Evolutionary conservation across 2,797 vertebrate genomes (phyloP), one percentile per base, ranked within the genome.

Genomic region (Pseudotriccus pelzelni): DNA sequence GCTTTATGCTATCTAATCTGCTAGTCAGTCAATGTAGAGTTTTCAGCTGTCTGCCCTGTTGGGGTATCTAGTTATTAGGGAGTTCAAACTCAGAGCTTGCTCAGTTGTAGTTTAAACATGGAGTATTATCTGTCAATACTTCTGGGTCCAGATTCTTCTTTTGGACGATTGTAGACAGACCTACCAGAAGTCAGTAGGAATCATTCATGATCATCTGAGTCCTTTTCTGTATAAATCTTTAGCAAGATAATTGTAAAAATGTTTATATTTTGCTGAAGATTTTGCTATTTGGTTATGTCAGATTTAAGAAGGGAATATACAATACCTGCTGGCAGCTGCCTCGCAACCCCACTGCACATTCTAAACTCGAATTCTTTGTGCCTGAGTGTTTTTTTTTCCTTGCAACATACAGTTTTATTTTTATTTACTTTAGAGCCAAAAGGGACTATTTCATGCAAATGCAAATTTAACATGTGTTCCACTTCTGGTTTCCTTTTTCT

Each of bases 11-110:
- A 92, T 88, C 87, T 96, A 84, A 93, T 95, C 75, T 92, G 78
- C 96, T 98, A 92, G 93, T 95, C 87, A 92, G 94, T 87, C 95
- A 95, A 43, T 95, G 84, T 76, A 88, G 95, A 96, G 94, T 91
- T 95, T 94, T 95, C 87, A 73, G 59, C 88, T 96, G 74, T 94
- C 78, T 84, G 75, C 62, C 36, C 37, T 59, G 88, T 88, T 64
- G 34, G 68, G 20, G 17, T 91, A 62, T 95, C 84, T 95, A 67
- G 28, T 41, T 93, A 84, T 93, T 72, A 85, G 93, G 80, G 59
- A 83, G 55, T 94, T 97, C 94, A 76, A 90, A 76, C 28, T 30
- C 78, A 80, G 37, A 81, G 15, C 46, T 92, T 78, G 55, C 92
- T 97, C 81, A 69, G 28, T 94, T 92, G 19, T 22, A 37, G 34